Conservation (phyloP, 1,140 invertebrate genomes). For the Cataglyphis hispanica region DNA sequence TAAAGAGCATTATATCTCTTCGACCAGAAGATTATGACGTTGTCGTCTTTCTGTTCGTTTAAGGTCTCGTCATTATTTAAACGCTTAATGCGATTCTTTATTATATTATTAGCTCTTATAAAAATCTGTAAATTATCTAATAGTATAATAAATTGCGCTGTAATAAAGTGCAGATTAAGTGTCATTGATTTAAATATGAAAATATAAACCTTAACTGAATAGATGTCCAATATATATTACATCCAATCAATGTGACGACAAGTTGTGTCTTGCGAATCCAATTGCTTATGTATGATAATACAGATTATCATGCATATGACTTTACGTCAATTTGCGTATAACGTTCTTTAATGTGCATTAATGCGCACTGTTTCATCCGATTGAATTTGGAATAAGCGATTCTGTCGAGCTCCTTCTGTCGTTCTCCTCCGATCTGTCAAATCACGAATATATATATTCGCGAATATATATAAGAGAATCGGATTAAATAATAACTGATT, state of each 20-base stretch:
- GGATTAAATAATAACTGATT: too few relatives aligned
- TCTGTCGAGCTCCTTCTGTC: too few relatives aligned
- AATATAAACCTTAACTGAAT: slow-evolving; percentile 5
- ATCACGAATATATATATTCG: background rate
- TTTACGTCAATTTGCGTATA: slow-evolving; percentile 6
- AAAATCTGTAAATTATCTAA: background rate
- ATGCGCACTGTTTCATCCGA: background rate
- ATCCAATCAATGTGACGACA: background rate
- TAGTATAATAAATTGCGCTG: background rate
- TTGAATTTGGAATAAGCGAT: background rate
- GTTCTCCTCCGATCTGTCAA: slow-evolving; percentile 18
- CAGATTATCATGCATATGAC: slow-evolving; percentile 26
- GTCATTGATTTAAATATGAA: background rate
- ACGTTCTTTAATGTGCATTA: slow-evolving; percentile 26
- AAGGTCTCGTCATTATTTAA: background rate
- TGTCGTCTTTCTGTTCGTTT: background rate
- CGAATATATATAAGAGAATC: background rate
- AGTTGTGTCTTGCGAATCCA: slow-evolving; percentile 10
- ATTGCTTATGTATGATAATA: slow-evolving; percentile 31
- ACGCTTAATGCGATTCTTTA: background rate
- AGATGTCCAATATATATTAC: background rate
- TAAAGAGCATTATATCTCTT: background rate
- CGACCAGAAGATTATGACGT: background rate
- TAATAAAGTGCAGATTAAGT: background rate
- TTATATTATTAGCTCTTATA: background rate